These are phyloP conservation scores for Plebejus melissa DNA, from an alignment of 2,888 invertebrate species.

Conservation along the genomic window DNA sequence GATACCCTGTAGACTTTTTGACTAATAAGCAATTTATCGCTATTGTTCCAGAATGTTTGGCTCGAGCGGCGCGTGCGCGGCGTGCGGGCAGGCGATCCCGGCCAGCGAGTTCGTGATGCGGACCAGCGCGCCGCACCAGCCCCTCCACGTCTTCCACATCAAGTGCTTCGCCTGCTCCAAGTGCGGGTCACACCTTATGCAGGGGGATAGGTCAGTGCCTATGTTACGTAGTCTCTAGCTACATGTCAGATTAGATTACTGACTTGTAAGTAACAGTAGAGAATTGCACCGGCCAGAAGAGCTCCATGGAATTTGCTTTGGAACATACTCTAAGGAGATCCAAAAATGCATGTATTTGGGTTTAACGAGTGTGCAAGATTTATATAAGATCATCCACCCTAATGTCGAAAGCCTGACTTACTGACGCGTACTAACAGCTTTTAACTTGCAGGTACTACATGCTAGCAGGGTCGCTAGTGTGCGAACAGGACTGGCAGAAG, in stretches of 20 bases:
- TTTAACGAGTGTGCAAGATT: too few species aligned
- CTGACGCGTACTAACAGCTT: background rate
- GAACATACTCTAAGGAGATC: too few species aligned
- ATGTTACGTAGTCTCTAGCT: too few species aligned
- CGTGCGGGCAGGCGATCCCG: slow-evolving; percentile 95
- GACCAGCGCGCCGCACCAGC: slow-evolving; percentile 81
- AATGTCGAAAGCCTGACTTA: too few species aligned
- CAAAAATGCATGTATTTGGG: too few species aligned
- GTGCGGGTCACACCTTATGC: slow-evolving; percentile 91
- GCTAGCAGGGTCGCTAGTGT: slow-evolving; percentile 93
- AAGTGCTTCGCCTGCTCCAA: slow-evolving; percentile 97
- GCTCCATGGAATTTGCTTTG: too few species aligned
- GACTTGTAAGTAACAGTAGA: too few species aligned
- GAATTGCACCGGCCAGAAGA: too few species aligned
- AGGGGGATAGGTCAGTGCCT: slow-evolving; percentile 87
- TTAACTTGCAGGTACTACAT: slow-evolving; percentile 85
- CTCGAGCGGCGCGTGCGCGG: slow-evolving; percentile 92
- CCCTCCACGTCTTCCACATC: slow-evolving; percentile 92
- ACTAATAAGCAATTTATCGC: background rate
- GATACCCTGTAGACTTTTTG: background rate
- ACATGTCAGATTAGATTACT: too few species aligned
- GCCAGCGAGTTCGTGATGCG: slow-evolving; percentile 96
- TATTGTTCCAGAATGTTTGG: slow-evolving; percentile 91
- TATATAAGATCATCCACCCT: too few species aligned
- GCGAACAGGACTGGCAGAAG: slow-evolving; percentile 98